Base-by-base conservation (phyloP, 2,888 invertebrate genomes). In the Drosophila vallismaia region DNA sequence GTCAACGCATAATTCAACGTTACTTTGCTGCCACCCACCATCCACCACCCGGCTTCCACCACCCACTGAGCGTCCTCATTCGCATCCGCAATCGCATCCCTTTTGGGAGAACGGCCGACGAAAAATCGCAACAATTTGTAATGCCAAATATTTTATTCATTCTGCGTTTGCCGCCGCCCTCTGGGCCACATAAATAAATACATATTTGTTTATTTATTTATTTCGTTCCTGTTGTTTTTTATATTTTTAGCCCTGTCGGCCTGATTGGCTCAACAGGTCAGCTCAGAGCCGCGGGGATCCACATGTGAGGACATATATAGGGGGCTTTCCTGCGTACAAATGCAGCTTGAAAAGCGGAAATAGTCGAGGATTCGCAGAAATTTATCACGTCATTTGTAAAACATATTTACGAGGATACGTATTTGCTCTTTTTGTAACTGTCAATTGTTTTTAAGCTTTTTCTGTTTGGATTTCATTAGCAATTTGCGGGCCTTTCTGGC, bases 101-200 rank as follows among this genome's bases (percentile, higher is more conserved):
- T 64, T 5, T 71, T 71, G 60, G 67, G 19, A 19, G 19, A 19
- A 19, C 19, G 19, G 51, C 44, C 60, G 45, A 50, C 49, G 69
- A 71, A 62, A 85, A 89, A 86, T 87, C 85, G 80, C 83, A 75
- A 88, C 88, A 88, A 89, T 84, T 88, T 88, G 85, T 86, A 81
- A 86, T 86, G 88, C 82, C 74, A 88, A 88, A 80, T 77, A 87
- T 88, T 88, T 89, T 86, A 86, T 88, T 84, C 72, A 85, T 85
- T 74, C 57, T 48, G 56, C 75, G 71, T 75, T 79, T 73, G 68
- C 52, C 46, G 46, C 59, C 38, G 54, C 66, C 70, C 58, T 63
- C 62, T 55, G 54, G 62, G 44, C 58, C 64, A 49, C 63, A 76
- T 76, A 80, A 71, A 83, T 86, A 75, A 77, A 77, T 74, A 82